Percentiles rank a stretch among this genome's conserved stretches.
Evolutionary conservation across 2,797 vertebrate genomes (phyloP).

Genomic region (Silurus aristotelis): DNA sequence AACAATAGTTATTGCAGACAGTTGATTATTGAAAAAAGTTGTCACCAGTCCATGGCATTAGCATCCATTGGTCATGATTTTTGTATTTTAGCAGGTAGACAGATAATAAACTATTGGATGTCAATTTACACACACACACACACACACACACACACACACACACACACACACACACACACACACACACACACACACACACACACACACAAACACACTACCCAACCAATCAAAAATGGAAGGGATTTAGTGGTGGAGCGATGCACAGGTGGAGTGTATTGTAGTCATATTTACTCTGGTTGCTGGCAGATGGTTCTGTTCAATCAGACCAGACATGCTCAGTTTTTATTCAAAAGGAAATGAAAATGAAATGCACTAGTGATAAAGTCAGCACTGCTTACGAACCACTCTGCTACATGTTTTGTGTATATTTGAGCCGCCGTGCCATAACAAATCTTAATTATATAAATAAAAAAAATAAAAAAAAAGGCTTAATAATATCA

Average conservation of each 20-base stretch:
- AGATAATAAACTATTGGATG: background rate
- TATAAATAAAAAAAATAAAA: background rate
- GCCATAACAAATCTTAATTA: slow-evolving; percentile 2
- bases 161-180: background rate
- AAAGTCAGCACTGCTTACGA: slow-evolving; percentile 5
- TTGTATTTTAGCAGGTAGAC: background rate
- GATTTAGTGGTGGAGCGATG: background rate
- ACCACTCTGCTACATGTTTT: background rate
- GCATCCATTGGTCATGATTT: background rate
- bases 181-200: background rate
- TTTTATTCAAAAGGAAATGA: slow-evolving; percentile 40
- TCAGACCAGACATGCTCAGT: slow-evolving; percentile 42
- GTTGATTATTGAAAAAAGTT: background rate
- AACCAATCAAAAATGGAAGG: no score
- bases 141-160: background rate
- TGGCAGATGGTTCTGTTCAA: slow-evolving; percentile 56
- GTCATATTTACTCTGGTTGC: slow-evolving; percentile 50
- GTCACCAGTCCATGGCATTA: background rate
- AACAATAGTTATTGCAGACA: background rate
- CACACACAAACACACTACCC: background rate
- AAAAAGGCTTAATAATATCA: no score
- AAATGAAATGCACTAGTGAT: slow-evolving; percentile 27
- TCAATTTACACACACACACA: background rate
- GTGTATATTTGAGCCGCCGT: background rate
- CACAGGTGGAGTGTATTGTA: slow-evolving; percentile 54